Percentiles rank a stretch among this genome's conserved stretches.
These are phyloP conservation scores for Helleia helle DNA, from an alignment of 2,888 invertebrate genomes.

Conservation along the genomic window DNA sequence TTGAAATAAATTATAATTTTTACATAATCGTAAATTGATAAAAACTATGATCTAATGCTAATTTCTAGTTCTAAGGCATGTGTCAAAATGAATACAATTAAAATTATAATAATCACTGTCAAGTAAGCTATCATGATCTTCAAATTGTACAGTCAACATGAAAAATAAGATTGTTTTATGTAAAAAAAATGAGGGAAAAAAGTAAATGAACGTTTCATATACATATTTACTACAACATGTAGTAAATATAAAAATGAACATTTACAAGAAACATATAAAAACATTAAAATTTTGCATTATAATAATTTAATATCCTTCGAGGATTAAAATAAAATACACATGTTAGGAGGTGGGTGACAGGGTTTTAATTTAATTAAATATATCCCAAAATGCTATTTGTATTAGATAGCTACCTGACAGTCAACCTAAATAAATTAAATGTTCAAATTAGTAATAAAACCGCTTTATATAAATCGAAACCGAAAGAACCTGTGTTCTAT, in stretches of 20 bases:
- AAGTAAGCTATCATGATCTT: slow-evolving; percentile 1
- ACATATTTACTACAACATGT: background rate
- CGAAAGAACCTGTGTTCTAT: no score
- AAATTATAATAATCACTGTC: slow-evolving; percentile 2
- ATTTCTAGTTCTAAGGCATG: background rate
- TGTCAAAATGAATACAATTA: background rate
- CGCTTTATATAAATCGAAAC: no score
- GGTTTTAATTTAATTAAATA: background rate
- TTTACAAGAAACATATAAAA: no score
- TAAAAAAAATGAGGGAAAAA: background rate
- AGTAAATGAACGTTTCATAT: background rate
- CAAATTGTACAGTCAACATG: background rate
- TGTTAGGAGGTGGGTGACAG: slow-evolving; percentile 3
- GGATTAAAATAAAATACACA: no score
- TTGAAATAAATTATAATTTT: background rate
- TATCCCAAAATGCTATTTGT: background rate
- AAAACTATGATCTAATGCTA: background rate
- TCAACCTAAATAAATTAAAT: background rate
- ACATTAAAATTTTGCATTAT: no score
- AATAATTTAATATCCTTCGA: no score
- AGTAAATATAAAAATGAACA: slow-evolving; percentile 4
- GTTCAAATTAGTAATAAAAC: no score
- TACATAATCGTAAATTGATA: background rate
- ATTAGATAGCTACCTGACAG: slow-evolving; percentile 1
- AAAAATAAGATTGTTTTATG: no score